Conservation (phyloP, 2,113 vertebrate species). For the Indri indri region DNA sequence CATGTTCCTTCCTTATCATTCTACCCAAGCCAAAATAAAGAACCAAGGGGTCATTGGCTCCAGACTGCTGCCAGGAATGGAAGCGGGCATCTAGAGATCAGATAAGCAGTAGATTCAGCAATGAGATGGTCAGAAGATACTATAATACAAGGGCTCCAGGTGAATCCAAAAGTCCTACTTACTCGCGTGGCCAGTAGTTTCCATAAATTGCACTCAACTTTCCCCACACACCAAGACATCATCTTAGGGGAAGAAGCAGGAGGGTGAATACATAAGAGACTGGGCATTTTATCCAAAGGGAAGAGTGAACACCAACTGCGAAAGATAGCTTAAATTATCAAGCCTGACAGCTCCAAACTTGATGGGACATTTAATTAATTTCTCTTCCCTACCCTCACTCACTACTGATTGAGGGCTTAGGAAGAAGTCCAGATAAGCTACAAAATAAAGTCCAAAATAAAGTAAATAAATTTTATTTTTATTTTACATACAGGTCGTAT, state of each 20-base stretch:
- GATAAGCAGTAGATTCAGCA: background rate
- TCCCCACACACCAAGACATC: background rate
- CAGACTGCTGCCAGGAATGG: background rate
- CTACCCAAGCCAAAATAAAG: background rate
- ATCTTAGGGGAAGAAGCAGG: background rate
- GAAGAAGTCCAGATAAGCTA: background rate
- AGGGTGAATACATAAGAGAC: background rate
- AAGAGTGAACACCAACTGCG: slow-evolving; percentile 49
- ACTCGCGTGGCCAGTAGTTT: background rate
- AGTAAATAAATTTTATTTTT: slow-evolving; percentile 47
- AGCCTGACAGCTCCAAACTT: slow-evolving; percentile 73
- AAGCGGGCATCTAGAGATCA: background rate
- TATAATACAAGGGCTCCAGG: too few relatives aligned
- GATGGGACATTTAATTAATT: slow-evolving; percentile 68
- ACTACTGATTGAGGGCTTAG: background rate
- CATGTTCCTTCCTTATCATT: background rate
- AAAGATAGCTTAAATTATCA: slow-evolving; percentile 49
- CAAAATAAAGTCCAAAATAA: slow-evolving; percentile 5
- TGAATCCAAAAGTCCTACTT: background rate
- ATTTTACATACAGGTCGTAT: background rate
- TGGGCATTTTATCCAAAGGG: slow-evolving; percentile 40
- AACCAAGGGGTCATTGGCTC: background rate
- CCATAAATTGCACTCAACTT: background rate
- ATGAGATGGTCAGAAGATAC: background rate
- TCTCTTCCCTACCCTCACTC: slow-evolving; percentile 27